phyloP scores from a whole-genome alignment of 1,140 invertebrate species.

The Hesperophylax magnus region DNA sequence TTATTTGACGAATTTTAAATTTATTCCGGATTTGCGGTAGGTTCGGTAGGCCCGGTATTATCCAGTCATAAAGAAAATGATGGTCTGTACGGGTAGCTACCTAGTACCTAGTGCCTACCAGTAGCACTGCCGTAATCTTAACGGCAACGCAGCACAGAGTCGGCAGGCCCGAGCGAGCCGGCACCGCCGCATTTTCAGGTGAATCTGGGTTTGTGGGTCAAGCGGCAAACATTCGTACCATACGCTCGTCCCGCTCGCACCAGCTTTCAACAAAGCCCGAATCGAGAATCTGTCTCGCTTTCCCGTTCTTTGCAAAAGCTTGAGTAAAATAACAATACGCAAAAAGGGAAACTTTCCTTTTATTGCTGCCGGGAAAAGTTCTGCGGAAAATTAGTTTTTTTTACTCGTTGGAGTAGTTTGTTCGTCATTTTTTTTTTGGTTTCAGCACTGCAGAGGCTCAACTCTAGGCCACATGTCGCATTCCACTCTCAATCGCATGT shows the following conservation, averaged over 20 bases:
- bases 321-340: not conserved
- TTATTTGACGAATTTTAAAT: constrained; percentile 26
- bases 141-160: constrained; percentile 13
- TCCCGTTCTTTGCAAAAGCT: not conserved
- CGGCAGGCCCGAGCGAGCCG: constrained; percentile 14
- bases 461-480: constrained; percentile 25
- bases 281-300: constrained; percentile 1
- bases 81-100: not conserved
- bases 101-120: not conserved
- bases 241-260: constrained; percentile 23
- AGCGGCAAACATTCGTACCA: constrained; percentile 23
- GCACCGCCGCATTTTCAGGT: constrained; percentile 43
- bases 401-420: constrained; percentile 10
- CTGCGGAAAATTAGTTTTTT: not conserved
- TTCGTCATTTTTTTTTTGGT: not conserved
- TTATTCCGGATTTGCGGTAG: constrained; percentile 20
- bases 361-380: not conserved
- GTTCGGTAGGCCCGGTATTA: not conserved
- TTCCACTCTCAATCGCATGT: constrained; percentile 16
- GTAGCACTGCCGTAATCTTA: constrained; percentile 10
- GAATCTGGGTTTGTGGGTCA: constrained; percentile 51
- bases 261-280: not conserved
- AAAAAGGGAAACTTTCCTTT: constrained; percentile 2
- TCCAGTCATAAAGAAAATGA: constrained; percentile 17
- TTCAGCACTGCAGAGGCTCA: constrained; percentile 29